These are phyloP conservation scores for Agrochola circellaris DNA, from an alignment of 2,888 invertebrate genomes.

Conservation along the genomic window DNA sequence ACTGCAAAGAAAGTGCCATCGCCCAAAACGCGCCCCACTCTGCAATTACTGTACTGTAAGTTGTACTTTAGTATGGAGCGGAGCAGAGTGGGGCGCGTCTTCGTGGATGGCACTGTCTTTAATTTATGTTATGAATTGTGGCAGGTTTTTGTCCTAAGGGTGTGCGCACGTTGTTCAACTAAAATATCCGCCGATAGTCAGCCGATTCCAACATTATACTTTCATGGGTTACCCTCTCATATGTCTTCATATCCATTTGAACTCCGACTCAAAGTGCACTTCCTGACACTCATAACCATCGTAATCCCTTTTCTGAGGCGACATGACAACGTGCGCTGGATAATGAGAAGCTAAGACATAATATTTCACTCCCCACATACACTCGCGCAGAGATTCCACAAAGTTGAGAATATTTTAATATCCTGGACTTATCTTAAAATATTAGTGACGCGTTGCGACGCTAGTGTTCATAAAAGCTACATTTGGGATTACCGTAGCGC, in stretches of 20 bases:
- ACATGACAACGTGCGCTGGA: constrained; percentile 37
- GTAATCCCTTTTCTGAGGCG: constrained; percentile 39
- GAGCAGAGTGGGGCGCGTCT: too few species aligned
- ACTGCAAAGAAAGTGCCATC: too few species aligned
- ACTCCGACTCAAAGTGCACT: constrained; percentile 37
- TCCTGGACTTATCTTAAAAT: constrained; percentile 64
- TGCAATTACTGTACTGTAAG: too few species aligned
- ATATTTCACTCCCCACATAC: constrained; percentile 40
- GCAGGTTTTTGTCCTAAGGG: constrained; percentile 1
- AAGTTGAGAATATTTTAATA: constrained; percentile 66
- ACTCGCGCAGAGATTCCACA: constrained; percentile 42
- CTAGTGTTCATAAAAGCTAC: constrained; percentile 70
- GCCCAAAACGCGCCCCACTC: too few species aligned
- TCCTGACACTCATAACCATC: constrained; percentile 28
- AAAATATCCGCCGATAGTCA: not conserved
- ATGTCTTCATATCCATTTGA: constrained; percentile 26
- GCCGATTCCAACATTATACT: not conserved
- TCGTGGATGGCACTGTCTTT: too few species aligned
- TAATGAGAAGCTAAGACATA: constrained; percentile 36
- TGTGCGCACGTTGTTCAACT: not conserved
- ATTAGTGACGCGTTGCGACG: constrained; percentile 61
- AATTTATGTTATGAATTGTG: constrained; percentile 25
- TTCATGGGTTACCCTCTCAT: not conserved
- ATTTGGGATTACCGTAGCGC: constrained; percentile 71
- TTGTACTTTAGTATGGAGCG: too few species aligned